phyloP scores from a whole-genome alignment of 2,113 vertebrate species.

The Melanostigma gelatinosum region DNA sequence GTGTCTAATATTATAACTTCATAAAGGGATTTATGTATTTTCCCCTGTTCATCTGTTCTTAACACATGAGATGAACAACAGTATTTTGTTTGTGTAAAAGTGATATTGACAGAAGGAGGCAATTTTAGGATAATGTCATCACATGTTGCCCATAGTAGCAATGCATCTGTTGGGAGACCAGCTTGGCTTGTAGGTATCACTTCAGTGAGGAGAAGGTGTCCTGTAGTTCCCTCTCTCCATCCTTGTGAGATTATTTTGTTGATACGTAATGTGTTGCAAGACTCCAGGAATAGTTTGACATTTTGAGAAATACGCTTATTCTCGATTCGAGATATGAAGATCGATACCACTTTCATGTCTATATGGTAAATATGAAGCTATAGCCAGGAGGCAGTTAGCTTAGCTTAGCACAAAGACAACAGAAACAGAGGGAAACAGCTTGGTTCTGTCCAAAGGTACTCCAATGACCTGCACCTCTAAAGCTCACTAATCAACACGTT shows the following conservation, averaged over 20 bases:
- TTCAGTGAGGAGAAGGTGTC: background rate
- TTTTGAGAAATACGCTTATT: background rate
- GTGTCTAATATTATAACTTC: background rate
- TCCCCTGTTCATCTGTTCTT: background rate
- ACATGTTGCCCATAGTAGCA: constrained; percentile 1
- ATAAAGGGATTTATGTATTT: background rate
- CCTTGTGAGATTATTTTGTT: background rate
- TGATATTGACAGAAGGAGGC: background rate
- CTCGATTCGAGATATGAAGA: background rate
- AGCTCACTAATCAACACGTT: background rate
- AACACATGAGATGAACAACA: background rate
- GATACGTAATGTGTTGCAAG: background rate
- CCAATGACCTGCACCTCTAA: background rate
- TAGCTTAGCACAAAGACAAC: constrained; percentile 11
- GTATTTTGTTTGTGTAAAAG: background rate
- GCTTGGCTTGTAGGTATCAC: background rate
- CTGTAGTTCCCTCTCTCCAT: background rate
- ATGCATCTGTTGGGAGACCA: background rate
- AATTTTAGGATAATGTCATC: background rate
- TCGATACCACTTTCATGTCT: background rate
- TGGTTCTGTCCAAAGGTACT: background rate
- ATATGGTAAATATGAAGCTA: background rate
- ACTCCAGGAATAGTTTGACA: background rate
- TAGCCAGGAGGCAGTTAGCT: background rate
- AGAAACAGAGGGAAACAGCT: background rate